These are phyloP conservation scores for Germaria angustata DNA, from an alignment of 2,888 invertebrate genomes.

Conservation along the genomic window DNA sequence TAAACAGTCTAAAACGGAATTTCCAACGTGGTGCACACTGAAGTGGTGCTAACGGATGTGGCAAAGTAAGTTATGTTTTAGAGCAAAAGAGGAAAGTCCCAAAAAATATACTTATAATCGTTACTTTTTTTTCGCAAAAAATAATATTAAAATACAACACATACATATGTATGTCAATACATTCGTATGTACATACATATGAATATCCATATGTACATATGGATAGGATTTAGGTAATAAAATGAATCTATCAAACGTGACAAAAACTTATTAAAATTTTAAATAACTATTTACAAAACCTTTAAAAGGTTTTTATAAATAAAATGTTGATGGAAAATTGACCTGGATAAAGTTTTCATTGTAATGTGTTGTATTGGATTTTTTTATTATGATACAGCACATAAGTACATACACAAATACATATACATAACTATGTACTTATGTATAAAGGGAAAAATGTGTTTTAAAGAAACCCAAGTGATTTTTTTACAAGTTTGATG, in stretches of 20 bases:
- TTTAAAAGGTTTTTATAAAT: not conserved
- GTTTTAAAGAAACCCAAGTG: slow-evolving; percentile 52
- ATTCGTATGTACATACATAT: not conserved
- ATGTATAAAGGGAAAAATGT: slow-evolving; percentile 11
- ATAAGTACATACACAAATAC: not conserved
- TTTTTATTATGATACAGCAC: slow-evolving; percentile 18
- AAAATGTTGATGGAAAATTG: slow-evolving; percentile 37
- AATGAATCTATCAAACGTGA: not conserved
- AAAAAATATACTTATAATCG: slow-evolving; percentile 13
- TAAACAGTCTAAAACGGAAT: slow-evolving; percentile 65
- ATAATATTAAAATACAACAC: not conserved
- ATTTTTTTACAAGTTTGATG: slow-evolving; percentile 22
- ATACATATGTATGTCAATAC: not conserved
- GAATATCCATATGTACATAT: not conserved
- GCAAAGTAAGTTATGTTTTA: slow-evolving; percentile 51
- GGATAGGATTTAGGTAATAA: not conserved
- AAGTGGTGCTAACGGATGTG: slow-evolving; percentile 59
- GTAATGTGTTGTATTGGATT: slow-evolving; percentile 38
- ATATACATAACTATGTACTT: not conserved
- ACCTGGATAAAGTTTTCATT: slow-evolving; percentile 59
- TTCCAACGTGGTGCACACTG: slow-evolving; percentile 59
- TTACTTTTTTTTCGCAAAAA: slow-evolving; percentile 20
- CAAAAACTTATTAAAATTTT: not conserved
- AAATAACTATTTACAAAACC: not conserved
- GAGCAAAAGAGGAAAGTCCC: not conserved